These are phyloP conservation scores for Mormoops blainvillei DNA, from an alignment of 2,113 vertebrate species.

Conservation along the genomic window DNA sequence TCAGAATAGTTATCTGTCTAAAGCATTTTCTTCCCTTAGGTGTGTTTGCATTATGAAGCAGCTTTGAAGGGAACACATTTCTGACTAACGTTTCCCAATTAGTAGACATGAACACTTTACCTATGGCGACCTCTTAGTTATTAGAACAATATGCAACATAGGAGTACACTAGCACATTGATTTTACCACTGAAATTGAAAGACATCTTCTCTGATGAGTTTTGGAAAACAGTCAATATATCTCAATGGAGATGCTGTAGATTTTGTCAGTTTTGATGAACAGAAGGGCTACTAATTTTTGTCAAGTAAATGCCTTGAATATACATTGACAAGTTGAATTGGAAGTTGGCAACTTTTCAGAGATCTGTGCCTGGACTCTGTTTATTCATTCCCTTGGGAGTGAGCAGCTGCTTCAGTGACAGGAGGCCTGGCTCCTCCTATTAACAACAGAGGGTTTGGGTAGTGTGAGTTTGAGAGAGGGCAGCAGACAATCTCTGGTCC, in stretches of 20 bases:
- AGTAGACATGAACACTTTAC: not conserved
- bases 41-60: not conserved
- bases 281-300: conserved; percentile 44
- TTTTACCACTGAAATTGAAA: conserved; percentile 24
- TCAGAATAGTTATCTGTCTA: not conserved
- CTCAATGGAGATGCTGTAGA: not conserved
- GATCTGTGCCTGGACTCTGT: not conserved
- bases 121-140: not conserved
- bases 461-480: not conserved
- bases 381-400: conserved; percentile 12
- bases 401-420: conserved; percentile 24
- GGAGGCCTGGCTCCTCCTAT: not conserved
- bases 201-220: not conserved
- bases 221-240: conserved; percentile 9
- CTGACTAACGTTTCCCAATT: not conserved
- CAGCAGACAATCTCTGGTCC: not conserved
- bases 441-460: not conserved
- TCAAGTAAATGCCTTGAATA: conserved; percentile 25
- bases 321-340: conserved; percentile 19
- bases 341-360: conserved; percentile 48
- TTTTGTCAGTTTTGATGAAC: conserved; percentile 47
- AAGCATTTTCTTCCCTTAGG: not conserved
- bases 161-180: not conserved
- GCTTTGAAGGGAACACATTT: not conserved
- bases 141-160: not conserved